Percentiles rank a stretch among this genome's conserved stretches.
Conservation (phyloP, 2,888 invertebrate species). For the Metallyticus violacea region DNA sequence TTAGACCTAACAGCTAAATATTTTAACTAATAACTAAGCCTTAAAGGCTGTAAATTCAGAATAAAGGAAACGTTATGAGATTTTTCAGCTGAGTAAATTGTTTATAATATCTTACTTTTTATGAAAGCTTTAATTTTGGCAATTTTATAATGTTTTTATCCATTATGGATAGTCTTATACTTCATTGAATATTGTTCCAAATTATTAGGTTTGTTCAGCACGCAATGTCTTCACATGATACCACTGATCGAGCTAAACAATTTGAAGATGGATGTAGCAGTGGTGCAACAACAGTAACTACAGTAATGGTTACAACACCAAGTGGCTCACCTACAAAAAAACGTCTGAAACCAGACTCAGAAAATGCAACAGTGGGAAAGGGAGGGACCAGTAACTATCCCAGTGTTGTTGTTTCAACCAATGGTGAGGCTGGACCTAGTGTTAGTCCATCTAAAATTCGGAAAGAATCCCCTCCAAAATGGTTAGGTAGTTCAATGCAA, state of each 20-base stretch:
- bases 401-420: slow-evolving; percentile 30
- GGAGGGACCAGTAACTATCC: slow-evolving; percentile 15
- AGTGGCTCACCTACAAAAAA: slow-evolving; percentile 37
- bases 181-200: not conserved
- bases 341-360: slow-evolving; percentile 25
- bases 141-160: not conserved
- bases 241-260: not conserved
- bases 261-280: not conserved
- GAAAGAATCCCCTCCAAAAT: slow-evolving; percentile 17
- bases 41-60: too few relatives aligned
- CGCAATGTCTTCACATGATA: not conserved
- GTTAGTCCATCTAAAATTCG: slow-evolving; percentile 23
- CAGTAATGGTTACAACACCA: slow-evolving; percentile 4
- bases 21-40: too few relatives aligned
- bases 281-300: not conserved
- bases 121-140: too few relatives aligned
- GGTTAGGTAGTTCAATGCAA: slow-evolving; percentile 34
- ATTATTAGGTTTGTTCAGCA: slow-evolving; percentile 18
- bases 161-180: not conserved
- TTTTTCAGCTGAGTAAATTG: too few relatives aligned
- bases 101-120: too few relatives aligned
- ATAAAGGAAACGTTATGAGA: too few relatives aligned
- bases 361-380: not conserved
- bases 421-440: slow-evolving; percentile 34
- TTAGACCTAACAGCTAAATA: too few relatives aligned